Conservation (phyloP, 2,113 vertebrate species). For the Megatriorchis doriae region DNA sequence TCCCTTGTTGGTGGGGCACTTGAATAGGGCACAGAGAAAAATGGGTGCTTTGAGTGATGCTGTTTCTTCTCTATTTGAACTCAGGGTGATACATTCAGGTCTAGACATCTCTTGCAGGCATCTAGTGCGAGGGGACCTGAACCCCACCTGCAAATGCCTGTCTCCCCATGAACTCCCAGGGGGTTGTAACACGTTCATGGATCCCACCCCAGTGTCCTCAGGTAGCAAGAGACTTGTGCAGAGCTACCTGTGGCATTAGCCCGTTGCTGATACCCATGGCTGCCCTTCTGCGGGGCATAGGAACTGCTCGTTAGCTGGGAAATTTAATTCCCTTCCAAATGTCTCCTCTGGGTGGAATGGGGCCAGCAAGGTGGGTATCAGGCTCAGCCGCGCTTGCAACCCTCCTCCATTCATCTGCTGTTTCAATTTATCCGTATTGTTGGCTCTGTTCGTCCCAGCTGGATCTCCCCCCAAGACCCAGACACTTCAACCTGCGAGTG, state of each 20-base stretch:
- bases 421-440: neutral
- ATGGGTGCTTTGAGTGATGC: neutral
- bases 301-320: neutral
- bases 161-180: neutral
- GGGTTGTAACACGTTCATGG: neutral
- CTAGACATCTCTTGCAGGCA: neutral
- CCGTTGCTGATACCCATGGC: fast-evolving
- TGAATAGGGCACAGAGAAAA: neutral
- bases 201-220: neutral
- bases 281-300: neutral
- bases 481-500: neutral
- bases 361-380: neutral
- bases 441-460: neutral
- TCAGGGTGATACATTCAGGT: fast-evolving
- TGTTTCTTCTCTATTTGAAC: neutral
- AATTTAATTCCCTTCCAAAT: neutral
- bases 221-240: neutral
- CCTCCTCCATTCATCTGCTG: neutral
- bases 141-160: neutral
- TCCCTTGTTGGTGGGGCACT: neutral
- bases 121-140: neutral
- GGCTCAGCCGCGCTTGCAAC: neutral
- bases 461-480: neutral
- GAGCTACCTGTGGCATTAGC: neutral
- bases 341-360: neutral